Percentiles rank a stretch among this genome's conserved stretches.
phyloP scores from a whole-genome alignment of 2,888 invertebrate species.

The Eristalis intricaria region DNA sequence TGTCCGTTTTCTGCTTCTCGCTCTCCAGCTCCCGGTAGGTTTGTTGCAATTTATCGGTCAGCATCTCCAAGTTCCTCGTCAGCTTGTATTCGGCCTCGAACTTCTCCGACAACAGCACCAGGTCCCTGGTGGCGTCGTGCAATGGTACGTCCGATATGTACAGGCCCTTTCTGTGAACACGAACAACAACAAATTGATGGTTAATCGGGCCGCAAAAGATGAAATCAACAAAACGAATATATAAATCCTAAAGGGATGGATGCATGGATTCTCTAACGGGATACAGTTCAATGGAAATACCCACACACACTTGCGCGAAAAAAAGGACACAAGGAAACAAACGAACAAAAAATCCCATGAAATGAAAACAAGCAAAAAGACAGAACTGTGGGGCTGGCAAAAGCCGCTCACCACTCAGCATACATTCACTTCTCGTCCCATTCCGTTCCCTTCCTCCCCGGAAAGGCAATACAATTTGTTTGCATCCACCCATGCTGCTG shows the following conservation, averaged over 20 bases:
- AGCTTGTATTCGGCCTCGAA: constrained; percentile 98
- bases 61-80: constrained; percentile 94
- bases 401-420: constrained; percentile 3
- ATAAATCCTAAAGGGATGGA: constrained; percentile 44
- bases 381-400: neutral
- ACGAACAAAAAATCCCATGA: constrained; percentile 2
- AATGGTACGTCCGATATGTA: constrained; percentile 97
- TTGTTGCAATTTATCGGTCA: constrained; percentile 97
- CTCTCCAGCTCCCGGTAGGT: constrained; percentile 96
- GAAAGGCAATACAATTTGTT: constrained; percentile 51
- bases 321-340: constrained; percentile 6
- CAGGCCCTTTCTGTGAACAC: constrained; percentile 88
- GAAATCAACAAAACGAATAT: constrained; percentile 58
- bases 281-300: constrained; percentile 12
- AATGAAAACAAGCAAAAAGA: constrained; percentile 28
- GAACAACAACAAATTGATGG: constrained; percentile 57
- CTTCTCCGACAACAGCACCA: constrained; percentile 97
- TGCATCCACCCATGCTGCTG: constrained; percentile 34
- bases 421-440: too few species aligned
- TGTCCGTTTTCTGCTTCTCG: constrained; percentile 97
- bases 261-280: constrained; percentile 43
- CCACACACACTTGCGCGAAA: neutral
- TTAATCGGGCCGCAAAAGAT: neutral
- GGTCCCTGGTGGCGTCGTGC: constrained; percentile 96
- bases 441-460: neutral